Conservation (phyloP, 2,888 invertebrate species). For the Eilema sororculum region DNA sequence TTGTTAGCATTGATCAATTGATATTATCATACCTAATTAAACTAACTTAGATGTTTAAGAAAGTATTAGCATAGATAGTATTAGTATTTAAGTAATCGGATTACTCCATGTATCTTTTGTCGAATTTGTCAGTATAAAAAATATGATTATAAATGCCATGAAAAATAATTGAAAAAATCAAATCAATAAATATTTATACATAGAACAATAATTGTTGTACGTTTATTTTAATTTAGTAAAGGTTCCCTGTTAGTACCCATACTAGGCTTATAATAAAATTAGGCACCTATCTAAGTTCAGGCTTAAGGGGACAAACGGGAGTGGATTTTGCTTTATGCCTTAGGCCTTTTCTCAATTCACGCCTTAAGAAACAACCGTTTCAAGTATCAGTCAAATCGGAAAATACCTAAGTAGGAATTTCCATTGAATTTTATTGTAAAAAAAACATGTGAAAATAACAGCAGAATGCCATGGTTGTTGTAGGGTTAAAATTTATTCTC, state of each 20-base stretch:
- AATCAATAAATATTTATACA: slow-evolving; percentile 50
- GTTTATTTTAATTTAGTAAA: slow-evolving; percentile 32
- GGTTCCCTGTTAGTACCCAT: not conserved
- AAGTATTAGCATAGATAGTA: slow-evolving; percentile 24
- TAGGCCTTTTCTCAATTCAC: too few relatives aligned
- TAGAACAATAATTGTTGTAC: slow-evolving; percentile 40
- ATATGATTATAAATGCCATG: slow-evolving; percentile 11
- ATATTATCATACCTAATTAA: slow-evolving; percentile 21
- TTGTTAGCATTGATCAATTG: slow-evolving; percentile 31
- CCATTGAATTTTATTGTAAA: too few relatives aligned
- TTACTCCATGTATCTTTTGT: slow-evolving; percentile 29
- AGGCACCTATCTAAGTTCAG: too few relatives aligned
- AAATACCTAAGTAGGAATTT: too few relatives aligned
- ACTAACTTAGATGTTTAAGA: slow-evolving; percentile 33
- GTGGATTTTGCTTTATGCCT: too few relatives aligned
- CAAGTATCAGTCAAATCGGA: too few relatives aligned
- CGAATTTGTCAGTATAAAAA: slow-evolving; percentile 23
- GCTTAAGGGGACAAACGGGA: too few relatives aligned
- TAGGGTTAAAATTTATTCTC: too few relatives aligned
- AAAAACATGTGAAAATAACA: too few relatives aligned
- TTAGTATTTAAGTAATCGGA: slow-evolving; percentile 31
- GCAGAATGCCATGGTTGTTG: too few relatives aligned
- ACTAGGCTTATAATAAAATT: too few relatives aligned
- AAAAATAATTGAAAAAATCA: slow-evolving; percentile 37
- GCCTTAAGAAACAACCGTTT: too few relatives aligned